Base-by-base conservation (phyloP, 2,797 vertebrate genomes). In the Salmo trutta region DNA sequence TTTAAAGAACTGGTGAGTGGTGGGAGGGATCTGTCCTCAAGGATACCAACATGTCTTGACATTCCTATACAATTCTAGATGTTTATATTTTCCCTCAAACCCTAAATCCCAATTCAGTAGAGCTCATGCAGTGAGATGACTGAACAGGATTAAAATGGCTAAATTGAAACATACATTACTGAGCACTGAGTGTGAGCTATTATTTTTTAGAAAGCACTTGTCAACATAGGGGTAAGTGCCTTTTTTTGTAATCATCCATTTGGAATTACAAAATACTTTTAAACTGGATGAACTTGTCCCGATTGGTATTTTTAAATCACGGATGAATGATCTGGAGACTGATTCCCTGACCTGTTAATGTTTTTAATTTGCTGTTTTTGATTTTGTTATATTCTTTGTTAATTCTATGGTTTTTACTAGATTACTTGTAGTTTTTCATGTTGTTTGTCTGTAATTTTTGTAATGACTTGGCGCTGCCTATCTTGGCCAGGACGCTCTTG, bases 1-100 rank as follows among this genome's bases (percentile, higher is more conserved):
- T 84, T 83, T 31, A 70, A 78, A 52, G 92, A 94, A 78, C 83
- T 98, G 95, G 97, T 98, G 85, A 91, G 96, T 91, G 80, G 64
- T 21, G 15, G 64, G 24, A 66, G 27, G 14, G 24, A 15, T 66
- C 4, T 65, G 24, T 65, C 62, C 62, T 12, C 24, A 65, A 27
- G 62, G 62, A 21, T 29, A 56, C 53, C 53, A 56, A 56, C 19
- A 56, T 56, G 15, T 66, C 24, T 66, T 29, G 21, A 16, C 24
- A 21, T 27, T 29, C 12, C 3, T 24, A 24, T 5, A 8, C 21
- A 27, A 64, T 21, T 65, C 10, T 3, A 65, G 64, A 65, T 65
- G 21, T 24, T 65, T 29, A n/a, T 59, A 3, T 59, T 21, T 52
- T 52, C 17, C 56, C 56, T n/a, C 56, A 21, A n/a, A 5, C n/a